phyloP scores from a whole-genome alignment of 1,140 invertebrate genomes.

The Drosophila albomicans region DNA sequence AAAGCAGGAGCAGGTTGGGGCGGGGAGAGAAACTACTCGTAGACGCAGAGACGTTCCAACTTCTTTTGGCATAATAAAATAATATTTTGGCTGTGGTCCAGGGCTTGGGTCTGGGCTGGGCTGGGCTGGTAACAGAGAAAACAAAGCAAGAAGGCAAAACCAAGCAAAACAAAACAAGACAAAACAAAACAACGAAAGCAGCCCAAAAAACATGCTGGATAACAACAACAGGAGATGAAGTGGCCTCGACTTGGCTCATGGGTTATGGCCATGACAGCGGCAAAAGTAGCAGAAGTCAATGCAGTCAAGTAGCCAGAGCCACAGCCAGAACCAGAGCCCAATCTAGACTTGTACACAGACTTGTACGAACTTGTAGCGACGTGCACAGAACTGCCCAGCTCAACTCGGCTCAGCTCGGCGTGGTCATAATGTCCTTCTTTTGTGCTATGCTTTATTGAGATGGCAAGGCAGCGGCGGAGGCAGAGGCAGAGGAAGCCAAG shows the following conservation, averaged over 20 bases:
- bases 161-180: constrained; percentile 32
- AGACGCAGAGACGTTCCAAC: constrained; percentile 46
- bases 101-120: constrained; percentile 49
- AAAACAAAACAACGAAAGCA: constrained; percentile 23
- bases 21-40: background rate
- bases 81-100: constrained; percentile 64
- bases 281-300: constrained; percentile 62
- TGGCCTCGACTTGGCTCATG: constrained; percentile 49
- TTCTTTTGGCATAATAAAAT: constrained; percentile 70
- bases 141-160: constrained; percentile 19
- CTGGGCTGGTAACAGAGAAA: constrained; percentile 32
- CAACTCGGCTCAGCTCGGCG: constrained; percentile 1
- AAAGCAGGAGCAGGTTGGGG: constrained; percentile 10
- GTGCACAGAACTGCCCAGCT: background rate
- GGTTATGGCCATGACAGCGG: constrained; percentile 55
- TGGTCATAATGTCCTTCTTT: constrained; percentile 26
- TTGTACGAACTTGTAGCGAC: background rate
- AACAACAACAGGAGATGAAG: constrained; percentile 54
- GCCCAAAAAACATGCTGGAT: constrained; percentile 29
- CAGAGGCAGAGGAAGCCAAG: background rate
- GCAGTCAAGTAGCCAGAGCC: constrained; percentile 46
- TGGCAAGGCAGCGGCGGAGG: constrained; percentile 12
- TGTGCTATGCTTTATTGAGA: constrained; percentile 11
- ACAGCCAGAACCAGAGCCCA: background rate
- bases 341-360: background rate